These are phyloP conservation scores for Corythaeola cristata DNA, from an alignment of 2,113 vertebrate genomes.

Conservation along the genomic window DNA sequence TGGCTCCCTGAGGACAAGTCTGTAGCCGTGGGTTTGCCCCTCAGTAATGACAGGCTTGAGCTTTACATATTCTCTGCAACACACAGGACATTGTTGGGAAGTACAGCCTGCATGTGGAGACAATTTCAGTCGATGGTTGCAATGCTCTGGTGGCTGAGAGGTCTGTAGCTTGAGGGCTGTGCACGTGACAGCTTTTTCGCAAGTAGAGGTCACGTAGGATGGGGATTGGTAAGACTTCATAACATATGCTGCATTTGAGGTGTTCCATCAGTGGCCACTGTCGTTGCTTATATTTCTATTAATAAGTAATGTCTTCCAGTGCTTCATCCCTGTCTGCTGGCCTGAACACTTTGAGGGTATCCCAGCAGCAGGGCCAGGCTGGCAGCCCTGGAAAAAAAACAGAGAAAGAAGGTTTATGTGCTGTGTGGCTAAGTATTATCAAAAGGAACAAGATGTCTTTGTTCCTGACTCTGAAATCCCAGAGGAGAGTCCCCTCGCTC, in stretches of 20 bases:
- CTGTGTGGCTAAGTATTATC: neutral
- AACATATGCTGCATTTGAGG: rapidly evolving
- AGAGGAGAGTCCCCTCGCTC: neutral
- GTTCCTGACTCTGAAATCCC: neutral
- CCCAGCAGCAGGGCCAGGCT: neutral
- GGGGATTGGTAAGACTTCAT: neutral
- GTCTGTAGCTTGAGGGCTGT: neutral
- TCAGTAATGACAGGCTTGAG: neutral
- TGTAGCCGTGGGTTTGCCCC: neutral
- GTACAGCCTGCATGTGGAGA: neutral
- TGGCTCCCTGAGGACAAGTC: neutral
- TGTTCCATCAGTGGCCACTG: neutral
- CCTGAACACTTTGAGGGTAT: neutral
- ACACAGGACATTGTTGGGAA: neutral
- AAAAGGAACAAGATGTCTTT: neutral
- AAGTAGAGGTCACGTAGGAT: neutral
- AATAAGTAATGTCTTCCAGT: neutral
- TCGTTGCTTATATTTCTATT: neutral
- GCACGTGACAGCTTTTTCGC: neutral
- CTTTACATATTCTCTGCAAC: neutral
- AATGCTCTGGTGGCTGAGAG: neutral
- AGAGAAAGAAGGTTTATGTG: neutral
- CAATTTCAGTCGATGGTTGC: rapidly evolving
- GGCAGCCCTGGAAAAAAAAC: neutral
- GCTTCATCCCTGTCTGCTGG: neutral